Conservation (phyloP, 2,113 vertebrate species). For the Holacanthus passer region DNA sequence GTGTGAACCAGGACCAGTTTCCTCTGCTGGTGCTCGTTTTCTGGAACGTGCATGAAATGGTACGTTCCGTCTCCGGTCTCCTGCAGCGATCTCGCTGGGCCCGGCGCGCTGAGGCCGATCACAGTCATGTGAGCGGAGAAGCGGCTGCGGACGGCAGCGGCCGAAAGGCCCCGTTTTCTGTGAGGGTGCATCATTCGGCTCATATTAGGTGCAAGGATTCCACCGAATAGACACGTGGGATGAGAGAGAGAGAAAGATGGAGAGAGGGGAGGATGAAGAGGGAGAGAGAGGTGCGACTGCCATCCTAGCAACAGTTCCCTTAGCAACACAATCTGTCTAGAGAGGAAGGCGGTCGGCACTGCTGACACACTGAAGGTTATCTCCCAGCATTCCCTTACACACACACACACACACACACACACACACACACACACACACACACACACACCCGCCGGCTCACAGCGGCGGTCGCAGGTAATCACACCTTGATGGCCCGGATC, state of each 20-base stretch:
- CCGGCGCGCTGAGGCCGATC: neutral
- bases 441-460: neutral
- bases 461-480: slow-evolving; percentile 27
- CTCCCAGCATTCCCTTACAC: slow-evolving; percentile 66
- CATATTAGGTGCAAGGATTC: slow-evolving; percentile 41
- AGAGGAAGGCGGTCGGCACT: slow-evolving; percentile 67
- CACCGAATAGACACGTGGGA: slow-evolving; percentile 61
- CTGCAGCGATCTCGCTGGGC: slow-evolving; percentile 10
- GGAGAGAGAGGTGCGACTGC: slow-evolving; percentile 67
- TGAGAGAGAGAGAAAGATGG: slow-evolving; percentile 42
- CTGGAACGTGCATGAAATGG: neutral
- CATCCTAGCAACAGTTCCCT: slow-evolving; percentile 84
- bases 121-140: neutral
- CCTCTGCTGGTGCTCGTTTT: neutral
- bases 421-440: slow-evolving; percentile 8
- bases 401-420: slow-evolving; percentile 12
- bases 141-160: neutral
- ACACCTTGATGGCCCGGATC: slow-evolving; percentile 43
- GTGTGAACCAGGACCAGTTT: neutral
- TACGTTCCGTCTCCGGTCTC: slow-evolving; percentile 7
- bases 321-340: slow-evolving; percentile 83
- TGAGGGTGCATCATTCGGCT: slow-evolving; percentile 32
- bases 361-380: slow-evolving; percentile 77
- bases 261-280: slow-evolving; percentile 33
- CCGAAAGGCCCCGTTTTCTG: slow-evolving; percentile 33